Conservation (phyloP, 2,888 invertebrate species). For the Tromatobia lineatoria region DNA sequence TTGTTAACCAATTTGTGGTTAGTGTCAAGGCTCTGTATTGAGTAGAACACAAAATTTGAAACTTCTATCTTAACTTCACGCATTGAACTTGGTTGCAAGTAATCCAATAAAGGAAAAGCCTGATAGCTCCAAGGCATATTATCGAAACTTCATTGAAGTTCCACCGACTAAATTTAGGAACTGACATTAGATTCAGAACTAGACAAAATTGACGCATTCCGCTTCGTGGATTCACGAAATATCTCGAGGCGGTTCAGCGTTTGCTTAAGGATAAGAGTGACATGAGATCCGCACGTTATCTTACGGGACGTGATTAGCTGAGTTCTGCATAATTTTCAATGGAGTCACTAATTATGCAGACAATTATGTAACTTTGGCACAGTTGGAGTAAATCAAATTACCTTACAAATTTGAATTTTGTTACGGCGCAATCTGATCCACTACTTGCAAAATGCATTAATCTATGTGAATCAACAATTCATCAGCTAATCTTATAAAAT, state of each 20-base stretch:
- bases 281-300: neutral
- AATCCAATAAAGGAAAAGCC: neutral
- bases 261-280: neutral
- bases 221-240: neutral
- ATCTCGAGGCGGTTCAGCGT: neutral
- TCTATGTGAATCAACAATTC: too few relatives aligned
- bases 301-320: neutral
- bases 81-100: neutral
- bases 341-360: neutral
- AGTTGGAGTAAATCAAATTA: too few relatives aligned
- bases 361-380: neutral
- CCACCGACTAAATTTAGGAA: neutral
- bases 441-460: too few relatives aligned
- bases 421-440: too few relatives aligned
- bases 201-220: neutral
- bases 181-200: neutral
- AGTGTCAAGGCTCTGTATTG: neutral
- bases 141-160: neutral
- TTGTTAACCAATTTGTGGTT: too few relatives aligned
- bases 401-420: too few relatives aligned
- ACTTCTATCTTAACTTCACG: neutral
- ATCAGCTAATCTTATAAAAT: too few relatives aligned
- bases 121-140: neutral
- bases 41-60: neutral
- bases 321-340: neutral